These are phyloP conservation scores for Ptiloglossa arizonensis DNA, from an alignment of 1,140 invertebrate species.

Conservation along the genomic window DNA sequence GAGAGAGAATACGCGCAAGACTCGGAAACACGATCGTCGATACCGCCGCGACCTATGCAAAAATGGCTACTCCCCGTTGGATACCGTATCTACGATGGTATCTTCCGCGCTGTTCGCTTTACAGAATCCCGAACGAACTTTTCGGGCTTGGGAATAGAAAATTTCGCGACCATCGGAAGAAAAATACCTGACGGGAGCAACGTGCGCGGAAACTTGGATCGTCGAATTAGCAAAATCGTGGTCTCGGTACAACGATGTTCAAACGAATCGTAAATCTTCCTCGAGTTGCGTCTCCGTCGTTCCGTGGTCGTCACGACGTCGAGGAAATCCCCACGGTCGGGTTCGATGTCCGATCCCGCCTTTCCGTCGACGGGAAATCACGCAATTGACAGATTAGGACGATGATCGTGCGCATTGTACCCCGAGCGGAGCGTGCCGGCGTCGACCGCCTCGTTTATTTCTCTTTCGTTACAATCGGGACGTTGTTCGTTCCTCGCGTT, in stretches of 20 bases:
- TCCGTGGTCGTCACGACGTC: neutral
- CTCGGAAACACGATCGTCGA: too few relatives aligned
- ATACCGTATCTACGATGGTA: too few relatives aligned
- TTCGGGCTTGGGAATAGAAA: too few relatives aligned
- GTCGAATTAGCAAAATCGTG: neutral
- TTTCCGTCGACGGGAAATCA: slow-evolving; percentile 57
- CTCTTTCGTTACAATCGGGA: slow-evolving; percentile 33
- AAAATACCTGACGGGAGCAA: too few relatives aligned
- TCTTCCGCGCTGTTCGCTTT: too few relatives aligned
- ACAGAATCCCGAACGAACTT: too few relatives aligned
- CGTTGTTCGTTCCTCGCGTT: neutral
- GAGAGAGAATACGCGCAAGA: too few relatives aligned
- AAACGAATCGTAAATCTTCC: slow-evolving; percentile 8
- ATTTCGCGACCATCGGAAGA: too few relatives aligned
- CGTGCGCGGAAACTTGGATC: too few relatives aligned
- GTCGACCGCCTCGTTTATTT: slow-evolving; percentile 27
- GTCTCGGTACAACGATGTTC: slow-evolving; percentile 40
- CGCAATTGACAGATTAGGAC: slow-evolving; percentile 64
- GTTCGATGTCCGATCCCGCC: slow-evolving; percentile 33
- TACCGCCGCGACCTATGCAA: too few relatives aligned
- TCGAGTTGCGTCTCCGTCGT: slow-evolving; percentile 3
- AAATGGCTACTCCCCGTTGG: too few relatives aligned
- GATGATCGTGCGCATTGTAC: slow-evolving; percentile 52
- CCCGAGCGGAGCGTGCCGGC: neutral
- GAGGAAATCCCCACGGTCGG: neutral